Conservation (phyloP, 2,113 vertebrate species). For the Zosterops japonicus region DNA sequence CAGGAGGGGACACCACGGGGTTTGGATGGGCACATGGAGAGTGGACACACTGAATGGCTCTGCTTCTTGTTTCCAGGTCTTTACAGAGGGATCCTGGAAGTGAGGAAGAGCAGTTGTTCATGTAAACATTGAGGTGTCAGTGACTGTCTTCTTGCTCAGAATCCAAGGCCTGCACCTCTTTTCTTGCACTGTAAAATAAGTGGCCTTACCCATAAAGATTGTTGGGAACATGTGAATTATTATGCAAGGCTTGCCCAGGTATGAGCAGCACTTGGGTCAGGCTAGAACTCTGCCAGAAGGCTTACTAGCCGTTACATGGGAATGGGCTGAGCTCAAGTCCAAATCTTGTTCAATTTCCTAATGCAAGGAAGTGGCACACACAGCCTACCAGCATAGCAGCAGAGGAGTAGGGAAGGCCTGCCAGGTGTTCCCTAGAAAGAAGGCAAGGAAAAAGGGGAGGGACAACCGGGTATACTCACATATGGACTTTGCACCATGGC, state of each 20-base stretch:
- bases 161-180: not conserved
- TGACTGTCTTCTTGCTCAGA: not conserved
- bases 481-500: rapidly evolving
- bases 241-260: not conserved
- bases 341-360: not conserved
- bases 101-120: rapidly evolving
- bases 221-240: not conserved
- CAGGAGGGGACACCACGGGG: not conserved
- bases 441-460: not conserved
- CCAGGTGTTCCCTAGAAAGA: not conserved
- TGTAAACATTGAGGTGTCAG: not conserved
- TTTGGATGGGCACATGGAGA: rapidly evolving
- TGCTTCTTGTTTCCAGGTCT: not conserved
- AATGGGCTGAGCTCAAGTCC: not conserved
- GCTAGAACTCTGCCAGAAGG: not conserved
- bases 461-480: rapidly evolving
- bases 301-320: rapidly evolving
- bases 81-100: not conserved
- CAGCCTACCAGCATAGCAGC: not conserved
- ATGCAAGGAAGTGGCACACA: rapidly evolving
- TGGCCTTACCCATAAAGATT: not conserved
- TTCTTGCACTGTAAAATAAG: not conserved
- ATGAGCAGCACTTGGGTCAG: not conserved
- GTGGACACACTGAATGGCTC: not conserved
- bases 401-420: not conserved